Base-by-base conservation (phyloP, 1,140 invertebrate species). In the Drosophila kikkawai region DNA sequence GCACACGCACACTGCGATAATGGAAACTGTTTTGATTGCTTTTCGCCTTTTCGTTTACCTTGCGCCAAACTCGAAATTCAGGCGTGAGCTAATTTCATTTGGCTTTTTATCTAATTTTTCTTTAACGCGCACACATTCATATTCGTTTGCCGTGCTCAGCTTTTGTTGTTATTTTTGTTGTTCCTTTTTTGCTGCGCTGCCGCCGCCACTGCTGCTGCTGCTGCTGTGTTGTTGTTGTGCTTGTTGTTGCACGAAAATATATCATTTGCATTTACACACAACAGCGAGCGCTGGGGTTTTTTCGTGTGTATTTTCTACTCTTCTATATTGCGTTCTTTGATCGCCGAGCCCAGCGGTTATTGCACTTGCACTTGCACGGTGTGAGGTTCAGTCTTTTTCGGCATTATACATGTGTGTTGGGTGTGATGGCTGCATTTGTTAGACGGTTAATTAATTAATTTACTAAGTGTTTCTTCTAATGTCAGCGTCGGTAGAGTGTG, bases 41-140 rank as follows among this genome's bases (percentile, higher is more conserved):
- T 65, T 78, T 82, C 66, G 79, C 59, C 51, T 70, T 80, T 83
- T 75, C 50, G 66, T 90, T 88, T 78, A 78, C 84, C 84, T 87
- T 87, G 84, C 84, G 64, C 60, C 74, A 88, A 90, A 88, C 85
- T 88, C 74, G 85, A 88, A 90, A 81, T 81, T 90, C 84, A 88
- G 85, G 85, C 84, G 85, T 88, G 84, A 71, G 85, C 83, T 87
- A 88, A 87, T 88, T 87, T 87, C 71, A 79, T 83, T 83, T 82
- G 69, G 79, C 75, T 74, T 75, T 84, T 88, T 87, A 88, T 88
- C 81, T 88, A 84, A 84, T 90, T 88, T 80, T 88, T 71, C 79
- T 79, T 88, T 70, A 83, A 53, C 68, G 55, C 55, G 74, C 83
- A 90, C 85, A 87, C 84, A 84, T 61, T 80, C 84, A 88, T 84